phyloP scores from a whole-genome alignment of 2,113 vertebrate species.

The Pyrgilauda ruficollis region DNA sequence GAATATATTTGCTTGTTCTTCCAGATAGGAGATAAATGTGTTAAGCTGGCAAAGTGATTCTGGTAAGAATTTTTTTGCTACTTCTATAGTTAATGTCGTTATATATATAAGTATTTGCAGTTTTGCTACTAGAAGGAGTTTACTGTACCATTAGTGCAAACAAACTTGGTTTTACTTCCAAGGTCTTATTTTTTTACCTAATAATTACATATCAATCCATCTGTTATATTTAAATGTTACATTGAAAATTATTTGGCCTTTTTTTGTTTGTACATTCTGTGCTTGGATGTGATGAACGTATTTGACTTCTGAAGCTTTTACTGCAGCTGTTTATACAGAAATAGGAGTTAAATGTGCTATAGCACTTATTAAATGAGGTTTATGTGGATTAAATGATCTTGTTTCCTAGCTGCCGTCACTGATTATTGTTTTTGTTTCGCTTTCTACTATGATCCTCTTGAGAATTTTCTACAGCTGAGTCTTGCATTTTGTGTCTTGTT shows the following conservation, averaged over 20 bases:
- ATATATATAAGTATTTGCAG: neutral
- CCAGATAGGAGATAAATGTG: slow-evolving; percentile 29
- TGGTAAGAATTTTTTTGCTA: slow-evolving; percentile 46
- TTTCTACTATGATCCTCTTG: neutral
- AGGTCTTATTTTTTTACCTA: neutral
- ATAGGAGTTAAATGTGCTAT: neutral
- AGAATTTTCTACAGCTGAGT: neutral
- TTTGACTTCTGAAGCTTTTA: neutral
- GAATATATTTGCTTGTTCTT: neutral
- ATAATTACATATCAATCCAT: neutral
- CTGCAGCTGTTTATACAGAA: neutral
- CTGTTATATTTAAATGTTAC: neutral
- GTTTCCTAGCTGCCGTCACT: neutral
- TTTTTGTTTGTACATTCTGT: neutral
- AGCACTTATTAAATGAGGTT: neutral
- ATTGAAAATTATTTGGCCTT: neutral
- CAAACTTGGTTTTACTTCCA: neutral
- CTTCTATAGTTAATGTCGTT: neutral
- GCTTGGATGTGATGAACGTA: neutral
- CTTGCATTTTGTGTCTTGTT: neutral
- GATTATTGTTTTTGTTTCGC: neutral
- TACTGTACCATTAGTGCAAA: neutral
- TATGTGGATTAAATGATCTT: neutral
- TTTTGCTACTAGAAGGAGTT: neutral
- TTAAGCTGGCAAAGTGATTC: slow-evolving; percentile 28